A percentile compares a stretch with the other conserved stretches of the same genome.
Conservation (phyloP, 2,113 vertebrate genomes). For the Ictalurus punctatus region DNA sequence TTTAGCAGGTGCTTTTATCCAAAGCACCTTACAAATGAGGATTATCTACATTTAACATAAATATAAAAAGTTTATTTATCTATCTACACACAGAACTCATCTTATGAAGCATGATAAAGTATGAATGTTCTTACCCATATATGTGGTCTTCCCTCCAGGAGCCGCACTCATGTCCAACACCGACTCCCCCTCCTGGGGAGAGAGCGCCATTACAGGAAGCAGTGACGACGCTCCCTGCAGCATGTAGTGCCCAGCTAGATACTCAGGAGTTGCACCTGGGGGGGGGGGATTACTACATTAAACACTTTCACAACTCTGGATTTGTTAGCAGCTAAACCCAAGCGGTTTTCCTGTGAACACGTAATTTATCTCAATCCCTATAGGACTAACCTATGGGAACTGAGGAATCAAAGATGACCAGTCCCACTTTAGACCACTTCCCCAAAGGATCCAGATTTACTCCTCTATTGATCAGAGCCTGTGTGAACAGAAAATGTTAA, state of each 20-base stretch:
- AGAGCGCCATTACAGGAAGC: slow-evolving; percentile 92
- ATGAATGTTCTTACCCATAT: slow-evolving; percentile 80
- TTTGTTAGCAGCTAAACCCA: not conserved
- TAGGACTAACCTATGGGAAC: slow-evolving; percentile 86
- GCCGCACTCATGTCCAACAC: slow-evolving; percentile 96
- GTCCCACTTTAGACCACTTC: slow-evolving; percentile 95
- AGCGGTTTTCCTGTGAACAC: not conserved
- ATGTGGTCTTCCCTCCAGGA: slow-evolving; percentile 95
- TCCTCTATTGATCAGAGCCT: slow-evolving; percentile 96
- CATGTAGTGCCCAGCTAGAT: slow-evolving; percentile 97
- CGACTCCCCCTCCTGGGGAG: slow-evolving; percentile 92
- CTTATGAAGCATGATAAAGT: not conserved
- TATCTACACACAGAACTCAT: not conserved
- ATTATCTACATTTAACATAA: not conserved
- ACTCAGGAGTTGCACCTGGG: slow-evolving; percentile 94
- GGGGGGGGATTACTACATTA: fast-evolving
- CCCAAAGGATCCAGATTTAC: slow-evolving; percentile 95
- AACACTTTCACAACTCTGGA: not conserved
- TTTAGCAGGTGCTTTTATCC: too few species aligned
- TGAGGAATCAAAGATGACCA: slow-evolving; percentile 93
- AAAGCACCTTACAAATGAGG: too few species aligned
- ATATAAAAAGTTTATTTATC: not conserved
- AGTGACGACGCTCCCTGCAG: slow-evolving; percentile 95
- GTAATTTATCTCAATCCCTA: not conserved
- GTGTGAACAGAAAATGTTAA: slow-evolving; percentile 33